A percentile compares a stretch with the other conserved stretches of the same genome.
phyloP scores from a whole-genome alignment of 2,113 vertebrate genomes.

The Oenanthe oenanthe region DNA sequence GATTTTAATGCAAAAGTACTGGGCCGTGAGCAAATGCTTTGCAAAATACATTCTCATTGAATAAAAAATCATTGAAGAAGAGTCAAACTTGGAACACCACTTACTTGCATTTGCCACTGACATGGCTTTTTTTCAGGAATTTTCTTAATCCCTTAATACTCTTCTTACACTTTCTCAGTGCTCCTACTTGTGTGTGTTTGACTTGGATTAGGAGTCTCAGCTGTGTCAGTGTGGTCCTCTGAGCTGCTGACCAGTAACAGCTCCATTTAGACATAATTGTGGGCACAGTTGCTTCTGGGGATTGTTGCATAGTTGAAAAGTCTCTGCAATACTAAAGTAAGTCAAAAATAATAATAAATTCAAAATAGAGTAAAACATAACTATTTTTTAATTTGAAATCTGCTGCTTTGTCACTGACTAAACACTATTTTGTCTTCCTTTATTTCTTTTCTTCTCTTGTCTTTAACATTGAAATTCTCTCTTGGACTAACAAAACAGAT shows the following conservation, averaged over 20 bases:
- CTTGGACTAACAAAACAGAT: not conserved
- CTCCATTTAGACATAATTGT: not conserved
- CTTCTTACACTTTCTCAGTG: not conserved
- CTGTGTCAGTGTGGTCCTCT: not conserved
- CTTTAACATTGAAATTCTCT: not conserved
- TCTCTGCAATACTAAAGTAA: not conserved
- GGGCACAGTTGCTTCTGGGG: not conserved
- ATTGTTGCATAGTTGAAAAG: not conserved
- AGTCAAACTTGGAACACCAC: not conserved
- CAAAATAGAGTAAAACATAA: not conserved
- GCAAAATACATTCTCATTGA: not conserved
- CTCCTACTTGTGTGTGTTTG: not conserved
- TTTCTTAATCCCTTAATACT: slow-evolving; percentile 15
- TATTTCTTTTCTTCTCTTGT: not conserved
- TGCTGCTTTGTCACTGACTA: not conserved
- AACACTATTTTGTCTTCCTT: not conserved
- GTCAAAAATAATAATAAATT: not conserved
- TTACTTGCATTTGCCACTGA: not conserved
- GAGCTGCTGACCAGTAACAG: not conserved
- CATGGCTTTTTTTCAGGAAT: not conserved
- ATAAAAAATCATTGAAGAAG: not conserved
- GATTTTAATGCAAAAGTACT: not conserved
- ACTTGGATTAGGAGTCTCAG: slow-evolving; percentile 12
- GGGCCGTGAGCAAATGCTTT: not conserved
- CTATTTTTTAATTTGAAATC: not conserved